Evolutionary conservation across 1,140 invertebrate genomes (phyloP).

Genomic region (Phenacoccus solenopsis): DNA sequence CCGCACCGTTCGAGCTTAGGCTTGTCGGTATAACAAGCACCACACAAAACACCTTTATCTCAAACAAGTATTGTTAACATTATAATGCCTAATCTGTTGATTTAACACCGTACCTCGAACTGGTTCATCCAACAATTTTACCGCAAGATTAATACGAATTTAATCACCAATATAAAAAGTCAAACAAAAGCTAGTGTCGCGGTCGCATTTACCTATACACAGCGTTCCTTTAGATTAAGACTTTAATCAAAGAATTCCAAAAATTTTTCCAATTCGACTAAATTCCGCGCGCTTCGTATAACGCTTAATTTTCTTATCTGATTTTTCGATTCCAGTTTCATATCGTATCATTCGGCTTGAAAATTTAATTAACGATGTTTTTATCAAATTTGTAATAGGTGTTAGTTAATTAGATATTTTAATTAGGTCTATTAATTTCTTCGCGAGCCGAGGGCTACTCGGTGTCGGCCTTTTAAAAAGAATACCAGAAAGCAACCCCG

Average conservation of each 20-base stretch:
- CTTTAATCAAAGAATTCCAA: background rate
- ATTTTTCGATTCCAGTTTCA: no score
- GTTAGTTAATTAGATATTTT: no score
- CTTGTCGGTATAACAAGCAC: background rate
- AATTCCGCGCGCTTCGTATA: no score
- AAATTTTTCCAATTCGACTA: background rate
- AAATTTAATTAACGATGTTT: no score
- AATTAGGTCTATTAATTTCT: no score
- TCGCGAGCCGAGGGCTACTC: no score
- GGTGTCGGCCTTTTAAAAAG: no score
- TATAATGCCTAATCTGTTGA: constrained; percentile 2
- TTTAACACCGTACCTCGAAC: background rate
- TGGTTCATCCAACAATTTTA: background rate
- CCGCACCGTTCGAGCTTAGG: background rate
- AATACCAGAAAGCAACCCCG: no score
- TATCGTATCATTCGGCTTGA: no score
- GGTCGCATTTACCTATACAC: no score
- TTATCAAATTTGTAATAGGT: no score
- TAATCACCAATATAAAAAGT: background rate
- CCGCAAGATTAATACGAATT: background rate
- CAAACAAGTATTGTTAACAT: constrained; percentile 3
- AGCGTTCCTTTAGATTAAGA: no score
- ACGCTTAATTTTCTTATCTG: background rate
- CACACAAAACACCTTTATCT: constrained; percentile 2
- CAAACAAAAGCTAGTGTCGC: background rate